These are phyloP conservation scores for Imbricaverruca yamaguchii DNA, from an alignment of 2,888 invertebrate genomes.

Conservation along the genomic window DNA sequence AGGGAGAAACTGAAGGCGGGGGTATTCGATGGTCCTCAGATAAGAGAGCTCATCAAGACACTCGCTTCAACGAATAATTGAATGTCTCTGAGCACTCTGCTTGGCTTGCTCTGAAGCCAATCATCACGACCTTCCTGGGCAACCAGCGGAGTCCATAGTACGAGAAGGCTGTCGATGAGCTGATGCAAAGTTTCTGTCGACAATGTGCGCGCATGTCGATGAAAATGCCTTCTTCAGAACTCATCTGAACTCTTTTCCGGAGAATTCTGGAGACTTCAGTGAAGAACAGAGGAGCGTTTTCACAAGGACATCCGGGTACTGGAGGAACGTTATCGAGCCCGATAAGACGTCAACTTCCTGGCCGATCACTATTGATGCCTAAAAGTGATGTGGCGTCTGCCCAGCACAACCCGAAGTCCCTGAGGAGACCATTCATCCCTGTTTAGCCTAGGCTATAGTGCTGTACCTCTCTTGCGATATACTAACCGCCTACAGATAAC, in stretches of 20 bases:
- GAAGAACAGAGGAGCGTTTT: slow-evolving; percentile 41
- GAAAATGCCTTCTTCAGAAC: slow-evolving; percentile 38
- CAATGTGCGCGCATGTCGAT: slow-evolving; percentile 38
- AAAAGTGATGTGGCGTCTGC: too few relatives aligned
- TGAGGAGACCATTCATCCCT: too few relatives aligned
- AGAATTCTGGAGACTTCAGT: slow-evolving; percentile 38
- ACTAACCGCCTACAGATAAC: too few relatives aligned
- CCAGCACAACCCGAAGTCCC: too few relatives aligned
- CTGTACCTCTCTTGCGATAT: too few relatives aligned
- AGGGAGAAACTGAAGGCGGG: too few relatives aligned
- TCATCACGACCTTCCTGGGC: neutral
- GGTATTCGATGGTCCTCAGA: too few relatives aligned
- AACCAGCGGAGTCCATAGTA: neutral
- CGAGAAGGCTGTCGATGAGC: neutral
- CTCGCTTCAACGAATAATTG: too few relatives aligned
- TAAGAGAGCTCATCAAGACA: too few relatives aligned
- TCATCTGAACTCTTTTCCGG: slow-evolving; percentile 39
- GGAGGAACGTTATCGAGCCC: slow-evolving; percentile 38
- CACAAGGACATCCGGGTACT: slow-evolving; percentile 38
- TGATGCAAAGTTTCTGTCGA: slow-evolving; percentile 23
- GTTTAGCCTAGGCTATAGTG: too few relatives aligned
- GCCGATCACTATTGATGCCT: slow-evolving; percentile 36
- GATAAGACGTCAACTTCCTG: slow-evolving; percentile 37
- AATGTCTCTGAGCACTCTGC: too few relatives aligned
- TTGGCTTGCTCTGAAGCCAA: too few relatives aligned